Evolutionary conservation across 2,797 vertebrate genomes (phyloP), one percentile per base, ranked within the genome.

Genomic region (Enteromius treurensis): DNA sequence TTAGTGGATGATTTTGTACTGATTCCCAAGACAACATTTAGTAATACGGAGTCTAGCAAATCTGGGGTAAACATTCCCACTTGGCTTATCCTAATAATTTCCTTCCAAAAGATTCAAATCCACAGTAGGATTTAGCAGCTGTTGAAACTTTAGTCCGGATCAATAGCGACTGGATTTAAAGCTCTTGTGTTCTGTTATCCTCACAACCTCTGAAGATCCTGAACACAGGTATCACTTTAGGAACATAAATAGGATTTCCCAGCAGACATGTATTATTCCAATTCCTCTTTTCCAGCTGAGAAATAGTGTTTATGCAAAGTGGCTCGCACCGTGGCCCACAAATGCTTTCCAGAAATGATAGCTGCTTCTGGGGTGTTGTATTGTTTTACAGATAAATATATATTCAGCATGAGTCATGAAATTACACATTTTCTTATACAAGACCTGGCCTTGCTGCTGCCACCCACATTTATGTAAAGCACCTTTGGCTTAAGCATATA

Each of bases 251-350:
- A 68, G 64, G 62, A 77, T 70, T 70, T 83, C 81, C 81, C 81
- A 62, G 75, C 51, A 49, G 75, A 37, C 81, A 45, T 70, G 64
- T 70, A 32, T 78, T 60, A 83, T 77, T 77, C 53, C 81, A 60
- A 7, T 70, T 78, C 53, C 62, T 68, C 45, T 23, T 8, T 75
- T 77, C 60, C 51, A 77, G 40, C 26, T 62, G 67, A 77, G 81
- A 83, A 83, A 78, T 70, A 26, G 53, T 77, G 81, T 77, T 83
- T 83, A 83, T 83, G 75, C 65, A 83, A 78, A 78, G 81, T 26
- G 75, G 13, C 74, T 69, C 26, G 10, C 49, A 26, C 21, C 9
- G 11, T n/a, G 34, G 23, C 79, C n/a, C 47, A 68, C 11, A 23
- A 32, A 32, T 74, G 10, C 15, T 45, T 82, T 23, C 47, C 19